Percentiles rank a stretch among this genome's conserved stretches.
Conservation (phyloP, 2,888 invertebrate genomes). For the Oscheius sp. region DNA sequence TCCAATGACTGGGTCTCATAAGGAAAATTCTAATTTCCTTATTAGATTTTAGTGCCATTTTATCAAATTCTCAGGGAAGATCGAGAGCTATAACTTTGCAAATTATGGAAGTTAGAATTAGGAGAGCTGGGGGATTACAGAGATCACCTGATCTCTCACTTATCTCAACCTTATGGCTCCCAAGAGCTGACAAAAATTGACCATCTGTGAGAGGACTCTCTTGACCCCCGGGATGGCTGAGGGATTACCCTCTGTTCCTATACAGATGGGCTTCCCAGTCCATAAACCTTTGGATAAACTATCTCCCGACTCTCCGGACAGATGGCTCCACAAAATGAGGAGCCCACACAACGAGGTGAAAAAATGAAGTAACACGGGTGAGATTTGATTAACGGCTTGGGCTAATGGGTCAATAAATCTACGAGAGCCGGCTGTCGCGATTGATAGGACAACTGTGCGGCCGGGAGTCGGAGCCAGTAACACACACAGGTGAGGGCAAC, state of each 20-base stretch:
- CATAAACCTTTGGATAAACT: background rate
- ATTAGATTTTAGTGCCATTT: too few species aligned
- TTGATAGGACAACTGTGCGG: constrained; percentile 29
- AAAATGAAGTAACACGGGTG: background rate
- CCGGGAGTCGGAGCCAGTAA: constrained; percentile 18
- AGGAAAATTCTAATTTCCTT: too few species aligned
- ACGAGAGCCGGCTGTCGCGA: constrained; percentile 29
- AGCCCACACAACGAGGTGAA: background rate
- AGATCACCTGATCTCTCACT: too few species aligned
- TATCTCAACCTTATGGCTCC: too few species aligned
- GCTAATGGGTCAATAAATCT: constrained; percentile 30
- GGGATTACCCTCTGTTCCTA: constrained; percentile 24
- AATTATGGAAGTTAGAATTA: too few species aligned
- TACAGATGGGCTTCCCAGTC: constrained; percentile 9
- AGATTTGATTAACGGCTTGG: constrained; percentile 17
- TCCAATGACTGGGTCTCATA: too few species aligned
- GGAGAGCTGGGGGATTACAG: too few species aligned
- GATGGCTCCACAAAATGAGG: background rate
- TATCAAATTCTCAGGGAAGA: too few species aligned
- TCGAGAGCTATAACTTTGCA: too few species aligned
- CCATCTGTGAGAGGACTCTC: constrained; percentile 5
- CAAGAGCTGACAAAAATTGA: background rate
- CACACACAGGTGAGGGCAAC: constrained; percentile 2
- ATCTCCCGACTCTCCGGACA: too few species aligned
- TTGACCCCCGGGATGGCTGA: constrained; percentile 12